Evolutionary conservation across 2,888 invertebrate species (phyloP), one percentile per base, ranked within the genome.

Genomic region (Drosophila vallismaia): DNA sequence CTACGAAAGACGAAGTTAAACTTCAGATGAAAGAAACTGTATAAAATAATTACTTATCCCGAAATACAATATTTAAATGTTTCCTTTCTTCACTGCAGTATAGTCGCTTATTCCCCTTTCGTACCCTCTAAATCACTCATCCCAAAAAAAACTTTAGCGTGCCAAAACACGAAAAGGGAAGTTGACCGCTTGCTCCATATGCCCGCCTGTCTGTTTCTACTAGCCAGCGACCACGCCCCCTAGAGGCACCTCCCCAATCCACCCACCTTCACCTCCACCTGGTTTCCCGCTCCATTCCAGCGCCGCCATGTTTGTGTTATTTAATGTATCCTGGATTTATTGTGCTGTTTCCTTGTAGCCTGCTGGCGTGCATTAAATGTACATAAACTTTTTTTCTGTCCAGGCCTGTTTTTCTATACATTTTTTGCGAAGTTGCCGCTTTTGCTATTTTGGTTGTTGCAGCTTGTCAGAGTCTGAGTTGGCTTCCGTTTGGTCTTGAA

Each of bases 241-340:
- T 63, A 38, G 40, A 31, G 57, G 31, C 44, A 36, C 36, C 36
- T 36, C 12, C 36, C n/a, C 36, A 29, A 10, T 31, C n/a, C 54
- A 19, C 29, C 9, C 42, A 24, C 45, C 14, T 36, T 4, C 44
- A 28, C 5, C 28, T 28, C 28, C 28, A 28, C 28, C 28, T 28
- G 28, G 6, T 2, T 5, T 6, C 44, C 19, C 5, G 7, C 40
- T 3, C 40, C 19, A 19, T 42, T 9, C 40, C 40, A 19, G 19
- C 19, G 12, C 19, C 40, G 40, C 40, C 54, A 28, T 53, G 52
- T 24, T 68, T 80, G 69, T 85, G 83, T 88, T 87, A 88, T 85
- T 87, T 88, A 88, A 87, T 87, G 88, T 84, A 87, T 88, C 88
- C 86, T 83, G 86, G 81, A 87, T 87, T 87, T 87, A 87, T 87